These are phyloP conservation scores for Ischnura elegans DNA, from an alignment of 2,888 invertebrate genomes.

Conservation along the genomic window DNA sequence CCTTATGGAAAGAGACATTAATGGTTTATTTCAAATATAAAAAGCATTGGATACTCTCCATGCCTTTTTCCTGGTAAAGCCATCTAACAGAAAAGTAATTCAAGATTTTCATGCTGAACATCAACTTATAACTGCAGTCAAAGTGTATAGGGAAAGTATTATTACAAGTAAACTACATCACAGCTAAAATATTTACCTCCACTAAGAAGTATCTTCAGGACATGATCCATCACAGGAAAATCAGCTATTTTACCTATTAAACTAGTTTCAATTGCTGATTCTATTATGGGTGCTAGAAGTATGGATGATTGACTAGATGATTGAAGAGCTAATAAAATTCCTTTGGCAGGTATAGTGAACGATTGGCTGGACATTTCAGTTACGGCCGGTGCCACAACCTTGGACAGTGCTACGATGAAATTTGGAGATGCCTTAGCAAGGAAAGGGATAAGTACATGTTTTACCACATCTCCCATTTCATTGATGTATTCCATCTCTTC, in stretches of 20 bases:
- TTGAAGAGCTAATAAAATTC: slow-evolving; percentile 16
- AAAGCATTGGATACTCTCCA: too few species aligned
- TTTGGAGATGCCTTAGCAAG: slow-evolving; percentile 36
- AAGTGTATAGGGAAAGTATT: too few species aligned
- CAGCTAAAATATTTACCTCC: not conserved
- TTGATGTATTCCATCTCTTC: not conserved
- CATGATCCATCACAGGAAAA: not conserved
- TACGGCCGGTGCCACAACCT: not conserved
- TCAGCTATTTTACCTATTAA: not conserved
- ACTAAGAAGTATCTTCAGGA: slow-evolving; percentile 8
- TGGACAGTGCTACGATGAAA: not conserved
- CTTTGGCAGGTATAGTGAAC: not conserved
- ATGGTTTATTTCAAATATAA: too few species aligned
- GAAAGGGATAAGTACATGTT: slow-evolving; percentile 23
- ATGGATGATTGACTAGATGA: not conserved
- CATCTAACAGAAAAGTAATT: too few species aligned
- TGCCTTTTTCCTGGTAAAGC: too few species aligned
- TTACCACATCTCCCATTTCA: slow-evolving; percentile 29
- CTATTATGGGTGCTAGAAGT: not conserved
- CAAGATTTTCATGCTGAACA: too few species aligned
- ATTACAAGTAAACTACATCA: not conserved
- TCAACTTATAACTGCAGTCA: too few species aligned
- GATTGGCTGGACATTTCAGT: not conserved
- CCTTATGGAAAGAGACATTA: too few species aligned
- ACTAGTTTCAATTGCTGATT: slow-evolving; percentile 38